phyloP scores from a whole-genome alignment of 2,113 vertebrate species.

The Erythrocercus mccallii region DNA sequence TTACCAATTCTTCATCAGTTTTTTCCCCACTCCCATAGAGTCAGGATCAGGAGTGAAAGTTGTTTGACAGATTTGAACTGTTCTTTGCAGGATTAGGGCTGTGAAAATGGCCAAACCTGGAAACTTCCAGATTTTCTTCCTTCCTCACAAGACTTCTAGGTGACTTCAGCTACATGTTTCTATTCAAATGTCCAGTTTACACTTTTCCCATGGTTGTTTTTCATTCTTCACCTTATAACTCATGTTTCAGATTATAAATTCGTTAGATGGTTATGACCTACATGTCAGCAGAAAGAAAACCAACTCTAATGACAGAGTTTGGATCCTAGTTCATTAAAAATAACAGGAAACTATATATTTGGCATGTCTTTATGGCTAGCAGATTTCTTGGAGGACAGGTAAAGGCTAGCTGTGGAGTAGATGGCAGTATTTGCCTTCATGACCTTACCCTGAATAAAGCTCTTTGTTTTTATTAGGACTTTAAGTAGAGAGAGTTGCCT shows the following conservation, averaged over 20 bases:
- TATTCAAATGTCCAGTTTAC: not conserved
- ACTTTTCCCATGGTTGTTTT: not conserved
- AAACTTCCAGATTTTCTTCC: not conserved
- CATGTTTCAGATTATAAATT: not conserved
- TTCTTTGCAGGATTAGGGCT: not conserved
- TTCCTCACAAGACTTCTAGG: not conserved
- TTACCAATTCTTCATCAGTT: not conserved
- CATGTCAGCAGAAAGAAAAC: not conserved
- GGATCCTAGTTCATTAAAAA: not conserved
- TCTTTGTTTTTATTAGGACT: not conserved
- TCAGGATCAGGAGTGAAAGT: not conserved
- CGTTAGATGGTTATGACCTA: not conserved
- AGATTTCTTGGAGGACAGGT: not conserved
- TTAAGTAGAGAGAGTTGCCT: not conserved
- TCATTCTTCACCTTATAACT: not conserved
- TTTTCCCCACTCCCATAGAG: not conserved
- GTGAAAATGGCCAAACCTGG: not conserved
- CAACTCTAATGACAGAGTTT: not conserved
- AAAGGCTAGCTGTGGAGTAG: not conserved
- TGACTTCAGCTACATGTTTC: not conserved
- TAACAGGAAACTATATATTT: not conserved
- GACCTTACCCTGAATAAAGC: not conserved
- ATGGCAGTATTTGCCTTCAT: not conserved
- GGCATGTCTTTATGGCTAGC: not conserved
- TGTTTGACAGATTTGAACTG: not conserved